Evolutionary conservation across 2,113 vertebrate genomes (phyloP).

Genomic region (Eudyptes chrysolophus): DNA sequence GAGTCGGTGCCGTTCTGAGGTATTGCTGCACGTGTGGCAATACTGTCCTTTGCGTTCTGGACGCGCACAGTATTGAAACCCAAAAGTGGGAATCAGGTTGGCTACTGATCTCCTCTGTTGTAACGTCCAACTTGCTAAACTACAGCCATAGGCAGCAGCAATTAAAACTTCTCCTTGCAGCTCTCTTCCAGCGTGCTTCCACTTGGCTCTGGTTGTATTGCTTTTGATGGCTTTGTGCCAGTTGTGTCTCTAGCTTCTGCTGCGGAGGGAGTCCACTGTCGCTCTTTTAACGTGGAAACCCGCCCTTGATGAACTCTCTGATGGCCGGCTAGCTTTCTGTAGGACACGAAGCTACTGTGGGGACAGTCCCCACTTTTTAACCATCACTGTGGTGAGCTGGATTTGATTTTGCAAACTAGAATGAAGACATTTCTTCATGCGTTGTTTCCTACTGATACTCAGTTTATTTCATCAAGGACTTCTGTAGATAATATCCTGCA

Average conservation of each 20-base stretch:
- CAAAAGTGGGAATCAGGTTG: not conserved
- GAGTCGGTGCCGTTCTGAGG: not conserved
- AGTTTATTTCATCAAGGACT: conserved; percentile 5
- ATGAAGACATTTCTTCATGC: not conserved
- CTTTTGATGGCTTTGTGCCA: not conserved
- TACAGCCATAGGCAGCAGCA: not conserved
- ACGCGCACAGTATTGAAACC: not conserved
- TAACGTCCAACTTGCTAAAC: not conserved
- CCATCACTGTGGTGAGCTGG: not conserved
- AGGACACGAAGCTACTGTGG: not conserved
- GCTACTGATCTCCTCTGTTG: not conserved
- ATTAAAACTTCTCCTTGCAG: not conserved
- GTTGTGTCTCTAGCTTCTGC: not conserved
- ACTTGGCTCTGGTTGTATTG: not conserved
- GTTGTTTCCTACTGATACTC: not conserved
- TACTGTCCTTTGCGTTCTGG: not conserved
- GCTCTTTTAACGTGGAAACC: not conserved
- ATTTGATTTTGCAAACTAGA: not conserved
- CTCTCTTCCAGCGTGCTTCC: not conserved
- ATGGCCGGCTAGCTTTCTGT: not conserved
- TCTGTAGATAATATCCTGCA: not conserved
- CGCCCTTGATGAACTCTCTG: not conserved
- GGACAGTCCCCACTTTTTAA: not conserved
- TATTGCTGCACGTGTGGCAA: not conserved
- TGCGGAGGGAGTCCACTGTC: not conserved